Evolutionary conservation across 2,797 vertebrate genomes (phyloP).

Genomic region (Tamandua tetradactyla): DNA sequence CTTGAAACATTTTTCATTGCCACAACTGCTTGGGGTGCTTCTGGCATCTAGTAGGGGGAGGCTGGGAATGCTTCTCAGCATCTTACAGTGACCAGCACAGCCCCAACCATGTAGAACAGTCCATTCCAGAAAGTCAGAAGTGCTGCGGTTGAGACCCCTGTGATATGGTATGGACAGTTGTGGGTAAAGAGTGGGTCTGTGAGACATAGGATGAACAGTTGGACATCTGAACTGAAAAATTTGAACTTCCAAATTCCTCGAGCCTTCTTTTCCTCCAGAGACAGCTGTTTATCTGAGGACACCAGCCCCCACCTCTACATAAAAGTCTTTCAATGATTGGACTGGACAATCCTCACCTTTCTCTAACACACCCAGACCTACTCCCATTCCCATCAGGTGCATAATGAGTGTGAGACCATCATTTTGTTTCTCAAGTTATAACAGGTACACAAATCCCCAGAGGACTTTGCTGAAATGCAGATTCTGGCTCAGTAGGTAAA

Average conservation of each 20-base stretch:
- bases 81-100: not conserved
- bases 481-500: not conserved
- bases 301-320: not conserved
- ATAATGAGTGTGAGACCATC: not conserved
- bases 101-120: not conserved
- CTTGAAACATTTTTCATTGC: not conserved
- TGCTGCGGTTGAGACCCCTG: not conserved
- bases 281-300: too few species aligned
- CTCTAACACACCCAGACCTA: not conserved
- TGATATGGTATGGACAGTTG: too few species aligned
- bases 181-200: not conserved
- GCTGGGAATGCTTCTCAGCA: not conserved
- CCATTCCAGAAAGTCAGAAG: accelerated
- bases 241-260: too few species aligned
- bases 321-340: not conserved
- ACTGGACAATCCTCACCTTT: not conserved
- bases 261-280: not conserved
- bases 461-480: not conserved
- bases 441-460: not conserved
- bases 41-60: too few species aligned
- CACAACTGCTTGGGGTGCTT: not conserved
- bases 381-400: too few species aligned
- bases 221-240: not conserved
- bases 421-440: not conserved
- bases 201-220: accelerated